Evolutionary conservation across 2,888 invertebrate species (phyloP).

Genomic region (Eupelmus urozonus): DNA sequence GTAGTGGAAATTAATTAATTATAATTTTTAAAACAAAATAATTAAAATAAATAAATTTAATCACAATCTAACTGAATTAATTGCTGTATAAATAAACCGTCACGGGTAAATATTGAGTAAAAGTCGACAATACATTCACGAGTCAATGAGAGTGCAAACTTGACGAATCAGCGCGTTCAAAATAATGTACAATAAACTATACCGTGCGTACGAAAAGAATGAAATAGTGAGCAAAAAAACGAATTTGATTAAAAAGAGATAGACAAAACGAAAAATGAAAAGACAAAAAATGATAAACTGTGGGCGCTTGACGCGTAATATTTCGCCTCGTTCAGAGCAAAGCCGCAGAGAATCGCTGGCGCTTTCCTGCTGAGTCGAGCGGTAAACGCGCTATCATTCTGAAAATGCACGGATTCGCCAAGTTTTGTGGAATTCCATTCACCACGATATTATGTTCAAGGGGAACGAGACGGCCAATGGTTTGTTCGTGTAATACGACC

Average conservation of each 20-base stretch:
- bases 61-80: too few species aligned
- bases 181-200: not conserved
- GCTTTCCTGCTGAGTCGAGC: slow-evolving; percentile 30
- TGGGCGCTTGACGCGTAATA: not conserved
- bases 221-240: not conserved
- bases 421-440: slow-evolving; percentile 48
- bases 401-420: slow-evolving; percentile 21
- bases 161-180: not conserved
- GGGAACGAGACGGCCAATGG: slow-evolving; percentile 2
- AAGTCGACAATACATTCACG: too few species aligned
- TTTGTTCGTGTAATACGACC: slow-evolving; percentile 48
- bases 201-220: not conserved
- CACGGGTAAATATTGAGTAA: too few species aligned
- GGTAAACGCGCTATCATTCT: slow-evolving; percentile 18
- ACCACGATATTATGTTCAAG: slow-evolving; percentile 37
- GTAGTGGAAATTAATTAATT: too few species aligned
- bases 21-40: too few species aligned
- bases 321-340: slow-evolving; percentile 29
- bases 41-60: too few species aligned
- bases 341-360: slow-evolving; percentile 12
- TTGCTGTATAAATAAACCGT: too few species aligned
- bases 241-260: not conserved
- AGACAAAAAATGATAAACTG: not conserved
- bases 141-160: not conserved
- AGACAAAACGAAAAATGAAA: not conserved